These are phyloP conservation scores for Ceratotherium simum DNA, from an alignment of 2,113 vertebrate genomes.

Conservation along the genomic window DNA sequence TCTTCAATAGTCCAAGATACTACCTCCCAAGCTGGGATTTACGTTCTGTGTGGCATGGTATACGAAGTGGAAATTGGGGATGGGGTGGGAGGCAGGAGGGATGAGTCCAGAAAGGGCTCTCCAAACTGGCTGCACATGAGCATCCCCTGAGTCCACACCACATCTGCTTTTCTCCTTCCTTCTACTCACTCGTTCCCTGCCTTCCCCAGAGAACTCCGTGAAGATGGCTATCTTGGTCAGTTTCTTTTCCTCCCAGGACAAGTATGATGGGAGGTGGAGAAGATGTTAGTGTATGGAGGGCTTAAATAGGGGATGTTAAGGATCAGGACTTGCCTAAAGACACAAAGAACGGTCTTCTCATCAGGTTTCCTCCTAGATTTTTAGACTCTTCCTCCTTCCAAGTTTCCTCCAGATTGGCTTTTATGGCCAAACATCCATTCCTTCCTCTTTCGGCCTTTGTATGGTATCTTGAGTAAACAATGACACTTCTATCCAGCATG, in stretches of 20 bases:
- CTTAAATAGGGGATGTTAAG: neutral
- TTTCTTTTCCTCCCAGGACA: neutral
- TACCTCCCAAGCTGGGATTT: neutral
- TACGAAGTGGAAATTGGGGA: too few species aligned
- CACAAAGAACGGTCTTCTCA: neutral
- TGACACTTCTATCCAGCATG: neutral
- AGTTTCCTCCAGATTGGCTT: neutral
- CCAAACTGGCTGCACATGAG: neutral
- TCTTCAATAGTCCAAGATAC: neutral
- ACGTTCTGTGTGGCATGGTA: rapidly evolving
- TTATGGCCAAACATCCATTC: neutral
- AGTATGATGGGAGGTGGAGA: neutral
- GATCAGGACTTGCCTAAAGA: neutral
- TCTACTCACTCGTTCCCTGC: neutral
- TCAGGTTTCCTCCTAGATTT: neutral
- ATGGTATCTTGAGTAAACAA: neutral
- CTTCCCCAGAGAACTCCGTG: neutral
- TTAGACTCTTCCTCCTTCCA: constrained; percentile 23
- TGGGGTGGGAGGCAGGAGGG: rapidly evolving
- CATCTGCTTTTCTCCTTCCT: neutral
- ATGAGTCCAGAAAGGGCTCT: neutral
- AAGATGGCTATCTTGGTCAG: too few species aligned
- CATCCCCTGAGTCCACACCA: rapidly evolving
- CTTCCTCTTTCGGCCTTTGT: neutral
- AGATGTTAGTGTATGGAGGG: rapidly evolving